A percentile compares a stretch with the other conserved stretches of the same genome.
phyloP scores from a whole-genome alignment of 92 coral and sea anemone genomes.

The Diadumene lineata region DNA sequence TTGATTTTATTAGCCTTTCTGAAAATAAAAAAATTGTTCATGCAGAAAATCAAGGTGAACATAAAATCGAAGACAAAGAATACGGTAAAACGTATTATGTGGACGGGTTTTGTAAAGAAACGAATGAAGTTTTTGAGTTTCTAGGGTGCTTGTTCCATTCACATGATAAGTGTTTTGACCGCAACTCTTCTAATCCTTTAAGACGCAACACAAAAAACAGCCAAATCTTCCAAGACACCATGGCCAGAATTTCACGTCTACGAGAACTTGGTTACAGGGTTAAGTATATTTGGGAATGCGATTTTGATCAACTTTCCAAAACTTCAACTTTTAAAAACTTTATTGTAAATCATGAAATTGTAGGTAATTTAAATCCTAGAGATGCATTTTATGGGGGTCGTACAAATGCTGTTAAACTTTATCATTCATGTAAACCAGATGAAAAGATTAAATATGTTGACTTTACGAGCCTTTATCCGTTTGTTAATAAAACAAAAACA shows the following conservation, averaged over 20 bases:
- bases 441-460: constrained; percentile 35
- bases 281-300: constrained; percentile 47
- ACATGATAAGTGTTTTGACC: constrained; percentile 22
- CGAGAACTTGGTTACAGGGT: constrained; percentile 27
- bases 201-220: constrained; percentile 16
- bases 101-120: constrained; percentile 42
- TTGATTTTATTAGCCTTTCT: constrained; percentile 30
- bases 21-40: constrained; percentile 17
- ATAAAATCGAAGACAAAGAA: constrained; percentile 16
- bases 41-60: constrained; percentile 34
- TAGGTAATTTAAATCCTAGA: constrained; percentile 17
- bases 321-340: constrained; percentile 26
- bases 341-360: constrained; percentile 27
- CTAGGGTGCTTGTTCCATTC: constrained; percentile 44
- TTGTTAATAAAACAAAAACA: too few species aligned
- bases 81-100: constrained; percentile 34
- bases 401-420: too few species aligned
- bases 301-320: constrained; percentile 28
- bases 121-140: constrained; percentile 37
- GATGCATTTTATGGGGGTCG: too few species aligned
- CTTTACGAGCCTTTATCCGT: too few species aligned
- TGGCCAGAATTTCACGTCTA: constrained; percentile 20
- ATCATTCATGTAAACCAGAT: constrained; percentile 6
- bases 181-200: constrained; percentile 4
- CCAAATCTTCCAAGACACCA: constrained; percentile 24